Conservation (phyloP, 2,888 invertebrate species). For the Agrochola lota region DNA sequence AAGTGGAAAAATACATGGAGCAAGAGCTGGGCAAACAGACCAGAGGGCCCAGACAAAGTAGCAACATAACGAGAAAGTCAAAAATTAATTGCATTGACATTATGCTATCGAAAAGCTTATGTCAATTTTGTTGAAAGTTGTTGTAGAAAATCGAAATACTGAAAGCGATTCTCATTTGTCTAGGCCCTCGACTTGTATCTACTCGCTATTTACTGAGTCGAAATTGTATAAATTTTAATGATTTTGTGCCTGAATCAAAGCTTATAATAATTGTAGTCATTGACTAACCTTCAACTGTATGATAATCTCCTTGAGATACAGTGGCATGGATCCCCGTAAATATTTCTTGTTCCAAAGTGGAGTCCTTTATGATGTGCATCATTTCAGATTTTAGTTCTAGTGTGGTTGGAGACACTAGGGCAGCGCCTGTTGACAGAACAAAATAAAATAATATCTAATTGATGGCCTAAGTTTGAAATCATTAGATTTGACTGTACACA, state of each 20-base stretch:
- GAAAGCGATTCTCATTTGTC: background rate
- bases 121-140: too few species aligned
- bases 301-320: conserved; percentile 44
- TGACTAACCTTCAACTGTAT: conserved; percentile 45
- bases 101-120: background rate
- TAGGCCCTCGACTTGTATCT: too few species aligned
- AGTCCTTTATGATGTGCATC: conserved; percentile 8
- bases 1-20: background rate
- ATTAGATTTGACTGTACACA: too few species aligned
- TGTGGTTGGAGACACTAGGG: conserved; percentile 17
- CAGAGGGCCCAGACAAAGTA: background rate
- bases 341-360: conserved; percentile 13
- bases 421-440: background rate
- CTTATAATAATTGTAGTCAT: background rate
- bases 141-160: background rate
- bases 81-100: background rate
- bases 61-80: background rate
- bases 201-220: background rate
- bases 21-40: background rate
- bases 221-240: background rate
- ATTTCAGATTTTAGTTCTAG: conserved; percentile 2
- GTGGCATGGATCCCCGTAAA: conserved; percentile 54
- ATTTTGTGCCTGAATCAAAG: too few species aligned
- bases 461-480: too few species aligned
- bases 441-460: background rate